A percentile compares a stretch with the other conserved stretches of the same genome.
Conservation (phyloP, 2,888 invertebrate genomes). For the Lathronympha strigana region DNA sequence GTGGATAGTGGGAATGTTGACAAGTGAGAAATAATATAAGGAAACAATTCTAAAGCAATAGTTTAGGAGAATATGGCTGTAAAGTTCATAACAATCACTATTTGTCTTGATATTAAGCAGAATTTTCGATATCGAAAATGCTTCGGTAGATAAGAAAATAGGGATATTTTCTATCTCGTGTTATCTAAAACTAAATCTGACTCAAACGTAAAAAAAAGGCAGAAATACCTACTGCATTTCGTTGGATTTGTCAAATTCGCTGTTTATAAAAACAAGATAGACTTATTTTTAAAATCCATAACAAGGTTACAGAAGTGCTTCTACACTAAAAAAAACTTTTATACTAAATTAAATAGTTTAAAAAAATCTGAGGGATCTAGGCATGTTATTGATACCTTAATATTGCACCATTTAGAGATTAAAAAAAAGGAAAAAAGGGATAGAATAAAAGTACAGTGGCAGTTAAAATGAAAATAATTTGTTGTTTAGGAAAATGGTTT, state of each 20-base stretch:
- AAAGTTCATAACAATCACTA: not conserved
- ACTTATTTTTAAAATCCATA: too few relatives aligned
- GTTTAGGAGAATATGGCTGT: not conserved
- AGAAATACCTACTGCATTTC: not conserved
- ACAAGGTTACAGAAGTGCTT: too few relatives aligned
- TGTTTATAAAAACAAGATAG: constrained; percentile 6
- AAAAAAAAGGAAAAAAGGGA: too few relatives aligned
- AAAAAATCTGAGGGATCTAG: too few relatives aligned
- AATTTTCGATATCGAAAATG: not conserved
- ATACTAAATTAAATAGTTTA: too few relatives aligned
- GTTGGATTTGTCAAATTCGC: not conserved
- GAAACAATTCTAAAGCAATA: constrained; percentile 3
- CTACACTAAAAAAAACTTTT: too few relatives aligned
- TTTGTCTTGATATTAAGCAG: not conserved
- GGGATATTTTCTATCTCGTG: not conserved
- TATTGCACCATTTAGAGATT: too few relatives aligned
- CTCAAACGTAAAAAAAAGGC: not conserved
- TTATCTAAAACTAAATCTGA: not conserved
- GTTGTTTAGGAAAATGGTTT: too few relatives aligned
- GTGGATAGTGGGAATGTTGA: constrained; percentile 37
- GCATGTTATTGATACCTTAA: too few relatives aligned
- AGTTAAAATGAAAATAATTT: too few relatives aligned
- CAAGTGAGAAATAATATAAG: constrained; percentile 30
- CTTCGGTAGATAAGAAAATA: not conserved
- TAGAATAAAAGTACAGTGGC: too few relatives aligned